Conservation (phyloP, 2,113 vertebrate genomes). For the Tachysurus fulvidraco region DNA sequence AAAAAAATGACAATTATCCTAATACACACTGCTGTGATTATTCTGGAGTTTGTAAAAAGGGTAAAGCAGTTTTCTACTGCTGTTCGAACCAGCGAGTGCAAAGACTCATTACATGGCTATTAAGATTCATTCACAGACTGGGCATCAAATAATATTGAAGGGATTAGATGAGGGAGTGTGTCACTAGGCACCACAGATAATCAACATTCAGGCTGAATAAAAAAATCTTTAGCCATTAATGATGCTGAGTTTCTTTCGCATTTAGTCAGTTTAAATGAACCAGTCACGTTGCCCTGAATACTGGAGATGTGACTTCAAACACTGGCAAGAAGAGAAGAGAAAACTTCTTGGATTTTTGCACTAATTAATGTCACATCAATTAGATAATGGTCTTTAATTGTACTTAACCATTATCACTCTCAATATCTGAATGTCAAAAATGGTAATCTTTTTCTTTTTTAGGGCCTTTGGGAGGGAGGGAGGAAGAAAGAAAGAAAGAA, state of each 20-base stretch:
- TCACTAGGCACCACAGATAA: slow-evolving; percentile 31
- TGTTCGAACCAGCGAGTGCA: slow-evolving; percentile 36
- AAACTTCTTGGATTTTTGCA: not conserved
- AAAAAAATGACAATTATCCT: slow-evolving; percentile 13
- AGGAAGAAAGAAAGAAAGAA: not conserved
- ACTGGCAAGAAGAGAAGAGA: not conserved
- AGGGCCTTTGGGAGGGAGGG: not conserved
- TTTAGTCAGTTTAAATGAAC: not conserved
- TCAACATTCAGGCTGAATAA: slow-evolving; percentile 34
- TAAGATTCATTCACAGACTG: slow-evolving; percentile 48
- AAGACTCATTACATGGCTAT: slow-evolving; percentile 52
- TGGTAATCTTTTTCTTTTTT: not conserved
- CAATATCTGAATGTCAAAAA: not conserved
- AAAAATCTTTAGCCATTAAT: slow-evolving; percentile 37
- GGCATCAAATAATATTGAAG: slow-evolving; percentile 38
- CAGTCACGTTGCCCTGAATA: not conserved
- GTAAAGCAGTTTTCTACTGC: slow-evolving; percentile 37
- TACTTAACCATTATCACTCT: slow-evolving; percentile 9
- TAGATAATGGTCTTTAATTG: not conserved
- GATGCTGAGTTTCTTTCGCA: slow-evolving; percentile 4
- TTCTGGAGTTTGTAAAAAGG: slow-evolving; percentile 44
- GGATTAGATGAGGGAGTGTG: slow-evolving; percentile 34
- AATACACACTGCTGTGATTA: slow-evolving; percentile 30
- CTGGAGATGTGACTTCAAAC: not conserved
- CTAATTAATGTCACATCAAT: not conserved